Evolutionary conservation across 1,140 invertebrate genomes (phyloP).

Genomic region (Tenebrio molitor): DNA sequence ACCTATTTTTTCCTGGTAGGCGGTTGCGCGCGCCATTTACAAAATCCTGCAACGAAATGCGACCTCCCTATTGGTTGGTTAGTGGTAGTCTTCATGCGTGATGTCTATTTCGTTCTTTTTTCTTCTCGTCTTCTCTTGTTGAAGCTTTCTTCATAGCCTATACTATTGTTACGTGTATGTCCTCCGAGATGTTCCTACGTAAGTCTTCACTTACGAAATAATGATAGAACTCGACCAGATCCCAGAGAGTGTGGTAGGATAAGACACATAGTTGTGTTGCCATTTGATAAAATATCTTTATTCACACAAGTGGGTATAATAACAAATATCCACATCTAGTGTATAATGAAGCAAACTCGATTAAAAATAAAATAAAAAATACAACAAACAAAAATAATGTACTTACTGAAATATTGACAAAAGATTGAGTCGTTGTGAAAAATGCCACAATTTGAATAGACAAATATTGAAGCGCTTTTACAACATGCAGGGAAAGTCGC

Average conservation of each 20-base stretch:
- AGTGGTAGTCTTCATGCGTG: no score
- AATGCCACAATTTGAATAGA: neutral
- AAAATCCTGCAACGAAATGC: no score
- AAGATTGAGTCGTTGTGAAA: neutral
- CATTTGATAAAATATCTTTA: constrained; percentile 48
- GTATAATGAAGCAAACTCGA: constrained; percentile 20
- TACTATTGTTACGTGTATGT: neutral
- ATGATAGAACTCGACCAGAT: no score
- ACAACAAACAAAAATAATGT: neutral
- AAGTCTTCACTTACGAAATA: no score
- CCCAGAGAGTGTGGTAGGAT: no score
- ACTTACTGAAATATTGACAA: neutral
- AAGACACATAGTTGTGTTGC: neutral
- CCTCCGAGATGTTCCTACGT: no score
- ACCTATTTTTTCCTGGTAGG: no score
- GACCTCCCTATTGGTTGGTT: no score
- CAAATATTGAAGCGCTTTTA: constrained; percentile 16
- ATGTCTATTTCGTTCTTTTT: no score
- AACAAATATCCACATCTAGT: constrained; percentile 40
- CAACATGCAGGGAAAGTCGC: neutral
- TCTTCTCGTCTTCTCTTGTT: no score
- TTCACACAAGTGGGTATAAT: constrained; percentile 43
- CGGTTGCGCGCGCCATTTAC: no score
- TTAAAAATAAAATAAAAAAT: constrained; percentile 22
- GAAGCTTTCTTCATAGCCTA: no score